Evolutionary conservation across 2,888 invertebrate genomes (phyloP).

Genomic region (Ectropis crepuscularia): DNA sequence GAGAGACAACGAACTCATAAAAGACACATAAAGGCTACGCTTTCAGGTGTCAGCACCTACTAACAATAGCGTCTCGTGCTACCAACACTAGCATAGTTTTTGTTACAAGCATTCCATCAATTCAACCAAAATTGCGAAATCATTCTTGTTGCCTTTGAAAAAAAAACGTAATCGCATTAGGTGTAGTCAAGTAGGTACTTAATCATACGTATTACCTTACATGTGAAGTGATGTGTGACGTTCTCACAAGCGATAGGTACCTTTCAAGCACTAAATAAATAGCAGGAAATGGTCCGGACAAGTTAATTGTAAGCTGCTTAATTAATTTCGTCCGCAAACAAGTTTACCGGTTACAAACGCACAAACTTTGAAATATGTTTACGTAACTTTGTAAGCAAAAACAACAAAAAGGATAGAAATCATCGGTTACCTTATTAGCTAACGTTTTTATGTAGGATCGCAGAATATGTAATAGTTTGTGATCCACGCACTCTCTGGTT

Average conservation of each 20-base stretch:
- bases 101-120: slow-evolving; percentile 5
- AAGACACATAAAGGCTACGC: slow-evolving; percentile 63
- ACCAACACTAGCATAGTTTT: slow-evolving; percentile 30
- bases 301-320: slow-evolving; percentile 52
- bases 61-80: slow-evolving; percentile 35
- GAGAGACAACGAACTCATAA: slow-evolving; percentile 82
- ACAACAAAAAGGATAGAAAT: slow-evolving; percentile 52
- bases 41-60: slow-evolving; percentile 48
- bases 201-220: slow-evolving; percentile 38
- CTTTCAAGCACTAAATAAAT: slow-evolving; percentile 33
- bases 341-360: slow-evolving; percentile 35
- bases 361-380: slow-evolving; percentile 7
- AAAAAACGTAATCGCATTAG: slow-evolving; percentile 38
- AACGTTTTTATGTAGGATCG: no score
- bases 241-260: slow-evolving; percentile 24
- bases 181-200: slow-evolving; percentile 28
- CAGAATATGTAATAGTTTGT: no score
- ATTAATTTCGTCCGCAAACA: slow-evolving; percentile 56
- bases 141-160: slow-evolving; percentile 22
- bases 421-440: slow-evolving; percentile 27
- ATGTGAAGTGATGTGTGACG: slow-evolving; percentile 36
- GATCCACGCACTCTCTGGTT: background rate
- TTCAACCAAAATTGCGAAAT: slow-evolving; percentile 36
- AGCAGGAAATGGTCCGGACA: slow-evolving; percentile 41
- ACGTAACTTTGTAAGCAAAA: slow-evolving; percentile 46